phyloP scores from a whole-genome alignment of 2,888 invertebrate genomes.

The Amiota mariae region DNA sequence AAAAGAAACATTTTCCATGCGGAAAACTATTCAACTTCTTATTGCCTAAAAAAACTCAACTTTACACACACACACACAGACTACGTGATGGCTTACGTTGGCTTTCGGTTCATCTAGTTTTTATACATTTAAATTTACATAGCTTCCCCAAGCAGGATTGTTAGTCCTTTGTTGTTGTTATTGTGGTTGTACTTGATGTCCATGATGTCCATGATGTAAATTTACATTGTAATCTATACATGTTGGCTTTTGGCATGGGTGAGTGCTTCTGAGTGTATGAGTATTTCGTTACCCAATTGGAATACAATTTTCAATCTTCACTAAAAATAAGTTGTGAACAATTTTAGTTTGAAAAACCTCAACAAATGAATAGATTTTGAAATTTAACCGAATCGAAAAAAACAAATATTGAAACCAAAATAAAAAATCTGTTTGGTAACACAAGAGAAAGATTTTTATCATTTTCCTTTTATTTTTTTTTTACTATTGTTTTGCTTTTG shows the following conservation, averaged over 20 bases:
- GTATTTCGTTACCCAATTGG: background rate
- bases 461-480: conserved; percentile 2
- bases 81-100: too few species aligned
- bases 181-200: background rate
- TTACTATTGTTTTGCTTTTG: background rate
- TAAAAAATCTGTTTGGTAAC: too few species aligned
- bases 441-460: background rate
- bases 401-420: too few species aligned
- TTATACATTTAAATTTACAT: too few species aligned
- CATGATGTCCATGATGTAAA: conserved; percentile 8
- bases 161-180: background rate
- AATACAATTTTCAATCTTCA: background rate
- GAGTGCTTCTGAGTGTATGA: background rate
- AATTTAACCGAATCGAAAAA: too few species aligned
- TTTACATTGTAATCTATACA: conserved; percentile 16
- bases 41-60: too few species aligned
- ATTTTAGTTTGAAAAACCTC: background rate
- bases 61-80: too few species aligned
- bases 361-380: too few species aligned
- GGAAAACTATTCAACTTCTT: too few species aligned
- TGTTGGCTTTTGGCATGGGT: conserved; percentile 2
- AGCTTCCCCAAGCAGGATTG: too few species aligned
- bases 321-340: background rate
- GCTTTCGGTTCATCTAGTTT: too few species aligned
- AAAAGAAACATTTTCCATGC: too few species aligned